A percentile compares a stretch with the other conserved stretches of the same genome.
Conservation (phyloP, 2,888 invertebrate species). For the Phyllotreta cruciferae region DNA sequence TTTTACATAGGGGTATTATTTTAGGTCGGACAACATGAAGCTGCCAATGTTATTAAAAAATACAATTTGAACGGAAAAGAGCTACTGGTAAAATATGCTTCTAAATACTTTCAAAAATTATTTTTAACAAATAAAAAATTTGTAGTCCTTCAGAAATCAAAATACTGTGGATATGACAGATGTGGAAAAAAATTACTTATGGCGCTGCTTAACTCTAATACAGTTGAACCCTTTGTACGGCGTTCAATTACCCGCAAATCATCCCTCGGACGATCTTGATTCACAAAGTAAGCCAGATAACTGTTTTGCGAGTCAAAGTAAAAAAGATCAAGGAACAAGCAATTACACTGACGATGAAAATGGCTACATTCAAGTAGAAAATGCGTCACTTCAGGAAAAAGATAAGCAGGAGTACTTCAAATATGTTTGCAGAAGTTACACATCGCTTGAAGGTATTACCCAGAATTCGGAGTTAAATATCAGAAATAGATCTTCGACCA, state of each 20-base stretch:
- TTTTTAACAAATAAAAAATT: background rate
- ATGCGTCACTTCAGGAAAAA: too few relatives aligned
- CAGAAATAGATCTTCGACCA: too few relatives aligned
- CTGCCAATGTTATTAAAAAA: constrained; percentile 21
- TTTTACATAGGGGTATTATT: constrained; percentile 1
- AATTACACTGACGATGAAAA: background rate
- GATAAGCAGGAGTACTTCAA: too few relatives aligned
- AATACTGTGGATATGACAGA: background rate
- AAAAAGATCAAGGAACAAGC: too few relatives aligned
- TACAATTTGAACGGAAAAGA: constrained; percentile 25
- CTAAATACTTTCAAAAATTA: background rate
- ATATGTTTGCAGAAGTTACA: too few relatives aligned
- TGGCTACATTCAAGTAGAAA: too few relatives aligned
- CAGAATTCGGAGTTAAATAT: too few relatives aligned
- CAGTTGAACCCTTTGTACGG: background rate
- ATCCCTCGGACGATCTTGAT: too few relatives aligned
- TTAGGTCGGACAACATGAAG: constrained; percentile 31
- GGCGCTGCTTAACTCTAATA: constrained; percentile 4
- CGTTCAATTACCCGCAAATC: background rate
- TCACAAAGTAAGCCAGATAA: too few relatives aligned
- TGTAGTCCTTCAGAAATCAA: background rate
- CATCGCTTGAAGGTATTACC: too few relatives aligned
- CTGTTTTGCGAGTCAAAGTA: too few relatives aligned
- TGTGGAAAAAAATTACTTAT: background rate
- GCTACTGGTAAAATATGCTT: constrained; percentile 25